Evolutionary conservation across 2,113 vertebrate species (phyloP).

Genomic region (Microtus ochrogaster): DNA sequence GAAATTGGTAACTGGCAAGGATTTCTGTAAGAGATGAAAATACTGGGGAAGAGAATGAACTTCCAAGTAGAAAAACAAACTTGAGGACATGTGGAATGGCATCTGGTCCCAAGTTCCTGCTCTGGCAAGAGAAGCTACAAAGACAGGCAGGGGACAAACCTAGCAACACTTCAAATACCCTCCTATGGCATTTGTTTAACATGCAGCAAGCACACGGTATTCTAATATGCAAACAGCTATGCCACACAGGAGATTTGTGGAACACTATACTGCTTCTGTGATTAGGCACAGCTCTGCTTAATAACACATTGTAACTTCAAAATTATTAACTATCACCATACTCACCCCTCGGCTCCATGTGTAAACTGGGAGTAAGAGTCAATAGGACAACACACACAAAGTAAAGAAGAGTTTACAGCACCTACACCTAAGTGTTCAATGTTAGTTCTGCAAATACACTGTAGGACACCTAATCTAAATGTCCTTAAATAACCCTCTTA

Average conservation of each 20-base stretch:
- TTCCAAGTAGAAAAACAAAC: background rate
- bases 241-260: background rate
- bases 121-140: conserved; percentile 13
- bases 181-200: background rate
- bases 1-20: background rate
- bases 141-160: background rate
- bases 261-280: background rate
- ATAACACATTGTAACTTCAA: conserved; percentile 43
- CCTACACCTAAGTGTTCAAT: background rate
- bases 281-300: background rate
- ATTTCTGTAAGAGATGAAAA: conserved; percentile 20
- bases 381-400: background rate
- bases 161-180: background rate
- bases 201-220: background rate
- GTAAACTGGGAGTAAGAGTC: background rate
- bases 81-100: background rate
- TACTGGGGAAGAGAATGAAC: background rate
- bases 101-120: background rate
- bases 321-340: too few species aligned
- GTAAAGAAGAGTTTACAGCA: background rate
- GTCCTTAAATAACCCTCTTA: background rate
- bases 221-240: background rate
- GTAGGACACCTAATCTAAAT: conserved; percentile 40
- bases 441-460: conserved; percentile 21
- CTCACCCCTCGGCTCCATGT: background rate